Evolutionary conservation across 1,140 invertebrate species (phyloP).

Genomic region (Drosophila azteca): DNA sequence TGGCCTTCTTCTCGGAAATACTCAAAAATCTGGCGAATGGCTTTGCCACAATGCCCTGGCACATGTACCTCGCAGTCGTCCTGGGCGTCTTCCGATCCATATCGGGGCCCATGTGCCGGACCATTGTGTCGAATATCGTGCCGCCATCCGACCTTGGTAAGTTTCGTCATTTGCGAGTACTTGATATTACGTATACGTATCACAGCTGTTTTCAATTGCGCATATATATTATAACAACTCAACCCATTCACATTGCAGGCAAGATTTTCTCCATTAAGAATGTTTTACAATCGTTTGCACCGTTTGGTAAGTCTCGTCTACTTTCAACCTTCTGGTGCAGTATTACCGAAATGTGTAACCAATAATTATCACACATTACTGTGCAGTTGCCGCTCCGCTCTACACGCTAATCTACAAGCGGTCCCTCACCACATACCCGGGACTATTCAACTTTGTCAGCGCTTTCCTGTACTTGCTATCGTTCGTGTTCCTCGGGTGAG

Average conservation of each 20-base stretch:
- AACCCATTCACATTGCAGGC: slow-evolving; percentile 70
- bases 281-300: slow-evolving; percentile 86
- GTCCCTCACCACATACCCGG: slow-evolving; percentile 85
- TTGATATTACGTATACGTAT: not conserved
- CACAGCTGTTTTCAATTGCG: slow-evolving; percentile 24
- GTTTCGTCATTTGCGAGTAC: slow-evolving; percentile 6
- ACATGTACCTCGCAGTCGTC: slow-evolving; percentile 86
- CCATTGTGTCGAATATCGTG: slow-evolving; percentile 88
- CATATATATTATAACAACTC: no score
- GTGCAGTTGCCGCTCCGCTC: slow-evolving; percentile 85
- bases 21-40: slow-evolving; percentile 84
- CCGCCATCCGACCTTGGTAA: slow-evolving; percentile 87
- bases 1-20: slow-evolving; percentile 81
- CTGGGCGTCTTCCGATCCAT: slow-evolving; percentile 85
- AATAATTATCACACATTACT: slow-evolving; percentile 4
- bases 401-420: slow-evolving; percentile 87
- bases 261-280: slow-evolving; percentile 87
- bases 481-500: slow-evolving; percentile 85
- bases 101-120: slow-evolving; percentile 86
- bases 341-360: slow-evolving; percentile 37
- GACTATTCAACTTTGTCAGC: slow-evolving; percentile 85
- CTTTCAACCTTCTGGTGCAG: not conserved
- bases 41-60: slow-evolving; percentile 86
- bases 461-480: slow-evolving; percentile 82
- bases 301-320: slow-evolving; percentile 80